Base-by-base conservation (phyloP, 2,888 invertebrate genomes). In the Mythimna loreyi region DNA sequence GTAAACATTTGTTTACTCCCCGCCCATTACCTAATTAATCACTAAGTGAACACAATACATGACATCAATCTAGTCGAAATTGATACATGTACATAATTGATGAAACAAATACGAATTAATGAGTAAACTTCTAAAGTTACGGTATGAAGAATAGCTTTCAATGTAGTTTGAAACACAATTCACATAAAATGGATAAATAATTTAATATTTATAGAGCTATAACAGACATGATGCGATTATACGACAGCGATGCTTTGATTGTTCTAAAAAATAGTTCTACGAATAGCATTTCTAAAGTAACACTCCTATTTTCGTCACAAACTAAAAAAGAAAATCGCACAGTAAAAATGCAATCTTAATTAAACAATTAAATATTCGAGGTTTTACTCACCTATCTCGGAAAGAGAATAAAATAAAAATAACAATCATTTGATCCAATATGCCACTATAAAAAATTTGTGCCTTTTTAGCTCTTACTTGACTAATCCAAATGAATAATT, bases 21-120 rank as follows among this genome's bases (percentile, higher is more conserved):
- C 33, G 21, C 23, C 13, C 36, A 59, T 59, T 47, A 55, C 13
- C 55, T 63, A 75, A 75, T 80, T 75, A 75, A 75, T 80, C 47
- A 21, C 23, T 19, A 16, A 9, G 30, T n/a, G 45, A 52, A 74
- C 78, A 55, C 19, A 21, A 36, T 47, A 62, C 36, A 63, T 47
- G 40, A 33, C 47, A 75, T 23, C 33, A 23, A 74, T 58, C 49
- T 50, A 47, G 19, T 36, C 9, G 50, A 75, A 63, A 75, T 60
- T 19, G 56, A 75, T 67, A 67, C 43, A 47, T n/a, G 30, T 66
- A 55, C 33, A 11, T 55, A 62, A 75, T 79, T 79, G 55, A 74
- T 66, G 50, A 47, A 62, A 65, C 49, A 50, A 78, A 74, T 36
- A 66, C 53, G 40, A 56, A 62, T 67, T 67, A 55, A 52, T 55